Percentiles rank a stretch among this genome's conserved stretches.
phyloP scores from a whole-genome alignment of 2,888 invertebrate species.

The Andrena dorsata region DNA sequence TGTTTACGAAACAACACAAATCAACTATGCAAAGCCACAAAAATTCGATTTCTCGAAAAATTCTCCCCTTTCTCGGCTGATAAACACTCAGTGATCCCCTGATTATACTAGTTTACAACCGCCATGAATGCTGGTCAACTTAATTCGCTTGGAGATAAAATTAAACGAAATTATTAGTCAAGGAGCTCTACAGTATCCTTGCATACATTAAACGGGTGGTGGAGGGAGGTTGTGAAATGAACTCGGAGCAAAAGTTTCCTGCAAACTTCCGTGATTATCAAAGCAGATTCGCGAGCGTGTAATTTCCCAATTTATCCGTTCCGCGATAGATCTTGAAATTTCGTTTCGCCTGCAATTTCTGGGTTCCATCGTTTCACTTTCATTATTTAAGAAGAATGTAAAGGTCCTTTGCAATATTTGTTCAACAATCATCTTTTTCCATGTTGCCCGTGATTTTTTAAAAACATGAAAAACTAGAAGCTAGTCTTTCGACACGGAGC shows the following conservation, averaged over 20 bases:
- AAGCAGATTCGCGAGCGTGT: constrained; percentile 18
- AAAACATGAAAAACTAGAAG: too few species aligned
- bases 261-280: constrained; percentile 20
- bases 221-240: background rate
- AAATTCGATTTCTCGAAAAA: too few species aligned
- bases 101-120: constrained; percentile 25
- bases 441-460: too few species aligned
- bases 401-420: too few species aligned
- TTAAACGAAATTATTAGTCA: constrained; percentile 35
- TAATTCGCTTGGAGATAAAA: constrained; percentile 23
- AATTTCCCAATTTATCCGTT: constrained; percentile 13
- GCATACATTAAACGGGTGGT: constrained; percentile 24
- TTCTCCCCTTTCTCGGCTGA: background rate
- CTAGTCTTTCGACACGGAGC: background rate
- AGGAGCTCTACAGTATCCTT: constrained; percentile 30
- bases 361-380: background rate
- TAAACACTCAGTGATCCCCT: constrained; percentile 15
- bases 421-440: too few species aligned
- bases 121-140: constrained; percentile 25
- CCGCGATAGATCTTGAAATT: background rate
- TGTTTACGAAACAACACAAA: too few species aligned
- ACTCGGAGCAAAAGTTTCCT: constrained; percentile 19
- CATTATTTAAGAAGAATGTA: background rate
- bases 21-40: too few species aligned
- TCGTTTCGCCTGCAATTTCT: background rate